Evolutionary conservation across 2,888 invertebrate genomes (phyloP).

Genomic region (Leptopterna dolabrata): DNA sequence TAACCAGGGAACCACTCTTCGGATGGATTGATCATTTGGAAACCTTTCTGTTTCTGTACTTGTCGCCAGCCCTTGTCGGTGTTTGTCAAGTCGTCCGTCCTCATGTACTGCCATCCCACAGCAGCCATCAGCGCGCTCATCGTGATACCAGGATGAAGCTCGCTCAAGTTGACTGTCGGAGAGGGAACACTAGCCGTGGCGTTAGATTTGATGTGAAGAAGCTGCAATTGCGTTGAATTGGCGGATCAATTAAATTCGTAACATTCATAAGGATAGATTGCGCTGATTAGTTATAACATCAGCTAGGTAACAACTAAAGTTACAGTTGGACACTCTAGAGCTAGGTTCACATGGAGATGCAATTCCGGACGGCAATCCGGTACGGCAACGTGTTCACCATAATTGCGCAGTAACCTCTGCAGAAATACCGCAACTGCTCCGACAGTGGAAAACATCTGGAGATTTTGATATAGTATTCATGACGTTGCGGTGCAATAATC

Average conservation of each 20-base stretch:
- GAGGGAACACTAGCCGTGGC: slow-evolving; percentile 88
- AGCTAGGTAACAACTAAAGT: too few relatives aligned
- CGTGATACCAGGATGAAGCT: slow-evolving; percentile 78
- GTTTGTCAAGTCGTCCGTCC: slow-evolving; percentile 76
- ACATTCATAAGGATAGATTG: background rate
- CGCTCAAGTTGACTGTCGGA: slow-evolving; percentile 83
- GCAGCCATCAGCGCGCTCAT: slow-evolving; percentile 81
- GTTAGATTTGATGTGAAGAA: slow-evolving; percentile 68
- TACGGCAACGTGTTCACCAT: too few relatives aligned
- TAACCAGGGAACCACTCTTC: slow-evolving; percentile 89
- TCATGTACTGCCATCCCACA: slow-evolving; percentile 85
- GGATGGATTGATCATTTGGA: slow-evolving; percentile 86
- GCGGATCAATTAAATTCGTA: background rate
- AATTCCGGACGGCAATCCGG: too few relatives aligned
- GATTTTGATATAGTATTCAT: too few relatives aligned
- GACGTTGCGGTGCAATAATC: too few relatives aligned
- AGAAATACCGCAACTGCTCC: too few relatives aligned
- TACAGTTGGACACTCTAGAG: too few relatives aligned
- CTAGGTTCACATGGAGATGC: too few relatives aligned
- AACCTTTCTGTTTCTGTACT: slow-evolving; percentile 82
- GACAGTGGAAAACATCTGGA: too few relatives aligned
- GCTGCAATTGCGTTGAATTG: background rate
- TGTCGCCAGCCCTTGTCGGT: slow-evolving; percentile 79
- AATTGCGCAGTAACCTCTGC: too few relatives aligned
- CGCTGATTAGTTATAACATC: too few relatives aligned